phyloP scores from a whole-genome alignment of 1,140 invertebrate species.

The Bombus affinis region DNA sequence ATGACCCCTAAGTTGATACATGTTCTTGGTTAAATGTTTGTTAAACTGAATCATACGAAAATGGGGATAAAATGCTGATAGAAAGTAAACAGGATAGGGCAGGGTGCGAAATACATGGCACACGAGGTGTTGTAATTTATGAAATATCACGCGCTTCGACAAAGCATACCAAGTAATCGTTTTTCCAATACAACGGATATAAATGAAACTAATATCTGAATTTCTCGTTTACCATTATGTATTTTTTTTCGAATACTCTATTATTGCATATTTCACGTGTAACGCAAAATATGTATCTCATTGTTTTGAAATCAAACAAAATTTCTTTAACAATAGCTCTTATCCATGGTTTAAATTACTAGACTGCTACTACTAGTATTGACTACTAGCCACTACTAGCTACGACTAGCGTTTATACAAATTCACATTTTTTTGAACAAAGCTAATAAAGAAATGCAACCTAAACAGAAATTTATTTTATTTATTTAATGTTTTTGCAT shows the following conservation, averaged over 20 bases:
- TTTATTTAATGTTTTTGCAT: background rate
- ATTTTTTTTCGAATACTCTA: background rate
- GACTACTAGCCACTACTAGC: no score
- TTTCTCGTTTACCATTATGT: background rate
- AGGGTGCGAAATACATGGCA: background rate
- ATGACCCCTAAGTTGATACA: background rate
- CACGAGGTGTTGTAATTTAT: constrained; percentile 4
- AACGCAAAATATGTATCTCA: background rate
- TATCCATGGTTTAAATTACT: background rate
- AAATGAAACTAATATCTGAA: constrained; percentile 5
- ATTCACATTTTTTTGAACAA: background rate
- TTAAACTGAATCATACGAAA: background rate
- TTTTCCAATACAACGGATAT: constrained; percentile 1
- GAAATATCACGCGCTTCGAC: constrained; percentile 5
- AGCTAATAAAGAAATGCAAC: background rate
- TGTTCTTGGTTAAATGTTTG: background rate
- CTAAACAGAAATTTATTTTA: background rate
- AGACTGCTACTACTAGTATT: no score
- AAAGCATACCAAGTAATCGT: background rate
- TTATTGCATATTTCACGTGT: background rate
- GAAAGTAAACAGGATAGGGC: constrained; percentile 7
- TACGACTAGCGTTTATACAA: background rate
- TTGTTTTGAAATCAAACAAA: background rate
- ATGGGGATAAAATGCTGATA: constrained; percentile 8
- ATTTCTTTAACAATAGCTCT: background rate